Evolutionary conservation across 1,140 invertebrate species (phyloP), one percentile per base, ranked within the genome.

Genomic region (Musca domestica): DNA sequence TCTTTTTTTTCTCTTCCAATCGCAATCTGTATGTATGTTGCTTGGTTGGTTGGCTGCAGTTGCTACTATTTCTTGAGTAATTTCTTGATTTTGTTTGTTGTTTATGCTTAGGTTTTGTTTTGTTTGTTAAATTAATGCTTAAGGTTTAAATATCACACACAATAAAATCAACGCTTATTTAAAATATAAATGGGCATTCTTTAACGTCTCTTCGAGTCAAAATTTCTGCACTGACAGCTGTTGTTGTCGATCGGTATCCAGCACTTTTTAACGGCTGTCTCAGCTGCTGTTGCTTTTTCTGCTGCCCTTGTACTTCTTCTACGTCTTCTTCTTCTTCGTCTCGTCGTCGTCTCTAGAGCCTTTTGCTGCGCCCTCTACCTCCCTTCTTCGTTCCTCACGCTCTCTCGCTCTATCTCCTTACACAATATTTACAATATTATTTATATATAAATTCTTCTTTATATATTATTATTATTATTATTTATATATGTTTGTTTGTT

Each of bases 111-210:
- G 22, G 52, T 41, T 67, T 15, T 23, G 34, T 20, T 64, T 64
- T 19, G 12, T 48, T 25, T 46, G 63, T 70, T 70, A 67, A 64
- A 70, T 67, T 70, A 69, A 56, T 76, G 71, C 77, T 80, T 80
- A 80, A 72, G 70, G 75, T 80, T 80, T 80, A 80, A 80, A 80
- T 80, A 80, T 80, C 77, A 80, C 77, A 80, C 77, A 78, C 77
- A 80, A 78, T 80, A 80, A 80, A 80, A 80, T 76, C 76, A 80
- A 80, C 77, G 71, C 49, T 69, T 71, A 72, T 70, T 67, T 67
- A 56, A 56, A 64, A 23, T 22, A 30, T 51, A 56, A 71, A 68
- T 71, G 68, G 25, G 58, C 15, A 54, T 69, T 70, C 67, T 68
- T 69, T 34, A 51, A 76, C 74, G 71, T 19, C 30, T 41, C 17